Evolutionary conservation across 1,140 invertebrate genomes (phyloP), one percentile per base, ranked within the genome.

Genomic region (Cotesia typhae): DNA sequence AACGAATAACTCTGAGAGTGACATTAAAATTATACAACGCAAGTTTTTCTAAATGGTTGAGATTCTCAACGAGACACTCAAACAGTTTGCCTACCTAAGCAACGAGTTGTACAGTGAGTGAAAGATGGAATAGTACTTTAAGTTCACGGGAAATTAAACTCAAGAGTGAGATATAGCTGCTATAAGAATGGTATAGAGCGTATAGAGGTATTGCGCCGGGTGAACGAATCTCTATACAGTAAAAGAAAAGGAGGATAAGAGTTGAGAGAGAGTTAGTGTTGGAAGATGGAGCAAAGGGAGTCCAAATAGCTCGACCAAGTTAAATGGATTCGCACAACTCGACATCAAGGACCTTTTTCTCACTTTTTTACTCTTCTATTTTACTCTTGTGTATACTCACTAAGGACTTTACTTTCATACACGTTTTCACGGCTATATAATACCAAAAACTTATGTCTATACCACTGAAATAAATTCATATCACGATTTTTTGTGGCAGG

Each of bases 101-200:
- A 63, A 61, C 47, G 28, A 28, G 2, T 28, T 28, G 2, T 28
- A 28, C 38, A 47, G 59, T 7, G 41, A 51, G 61, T 63, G 67
- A 61, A 20, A 65, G 60, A 10, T 7, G 35, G 4, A 36, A 69
- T 28, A 37, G 68, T 20, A 70, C 68, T 61, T 51, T 4, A 61
- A 61, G 57, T 70, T 70, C 60, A 70, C 68, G 68, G 68, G 57
- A 59, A 70, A 70, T 70, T 70, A 70, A 61, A 63, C 68, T 20
- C 57, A 55, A 7, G 55, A 70, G 68, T 70, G 68, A 63, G 57
- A 63, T 70, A 70, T 70, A 28, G 67, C 68, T 28, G 60, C 57
- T 41, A 63, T 70, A 52, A 70, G 59, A 61, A 10, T 20, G 37
- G 61, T 47, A 70, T 14, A 47, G 41, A 47, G 63, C 36, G 61